These are phyloP conservation scores for Eulemur macaco DNA, from an alignment of 2,113 vertebrate genomes.

Conservation along the genomic window DNA sequence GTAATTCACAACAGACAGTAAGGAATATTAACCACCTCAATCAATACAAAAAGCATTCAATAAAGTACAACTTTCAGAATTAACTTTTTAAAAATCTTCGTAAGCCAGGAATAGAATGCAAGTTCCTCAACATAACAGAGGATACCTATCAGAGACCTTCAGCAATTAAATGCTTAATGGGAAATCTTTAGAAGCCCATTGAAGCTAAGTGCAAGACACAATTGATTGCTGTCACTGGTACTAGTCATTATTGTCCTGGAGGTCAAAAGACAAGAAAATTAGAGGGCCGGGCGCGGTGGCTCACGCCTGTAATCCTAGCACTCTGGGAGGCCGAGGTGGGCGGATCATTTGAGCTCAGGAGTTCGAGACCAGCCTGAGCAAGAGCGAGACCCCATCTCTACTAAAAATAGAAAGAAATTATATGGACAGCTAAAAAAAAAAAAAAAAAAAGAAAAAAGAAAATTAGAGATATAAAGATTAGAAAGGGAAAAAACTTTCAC, in stretches of 20 bases:
- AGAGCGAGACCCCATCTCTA: no score
- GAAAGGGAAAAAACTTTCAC: background rate
- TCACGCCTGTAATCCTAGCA: no score
- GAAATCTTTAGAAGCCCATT: background rate
- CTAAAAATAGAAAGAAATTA: no score
- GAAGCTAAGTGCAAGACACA: background rate
- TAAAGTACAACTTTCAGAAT: conserved; percentile 40
- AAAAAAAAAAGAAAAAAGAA: conserved; percentile 26
- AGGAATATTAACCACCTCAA: background rate
- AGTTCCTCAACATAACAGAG: background rate
- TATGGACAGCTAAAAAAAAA: background rate
- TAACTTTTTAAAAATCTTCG: background rate
- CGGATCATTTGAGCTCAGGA: no score
- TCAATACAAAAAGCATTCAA: background rate
- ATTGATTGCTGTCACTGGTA: background rate
- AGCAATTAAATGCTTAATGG: background rate
- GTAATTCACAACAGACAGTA: background rate
- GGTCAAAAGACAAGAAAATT: background rate
- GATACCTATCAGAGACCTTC: background rate
- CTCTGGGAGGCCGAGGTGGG: no score
- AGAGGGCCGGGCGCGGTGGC: background rate
- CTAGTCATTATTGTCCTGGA: background rate
- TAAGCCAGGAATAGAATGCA: conserved; percentile 11
- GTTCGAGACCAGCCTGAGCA: no score
- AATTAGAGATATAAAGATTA: background rate